Percentiles rank a stretch among this genome's conserved stretches.
phyloP scores from a whole-genome alignment of 2,113 vertebrate species.

The Progne subis region DNA sequence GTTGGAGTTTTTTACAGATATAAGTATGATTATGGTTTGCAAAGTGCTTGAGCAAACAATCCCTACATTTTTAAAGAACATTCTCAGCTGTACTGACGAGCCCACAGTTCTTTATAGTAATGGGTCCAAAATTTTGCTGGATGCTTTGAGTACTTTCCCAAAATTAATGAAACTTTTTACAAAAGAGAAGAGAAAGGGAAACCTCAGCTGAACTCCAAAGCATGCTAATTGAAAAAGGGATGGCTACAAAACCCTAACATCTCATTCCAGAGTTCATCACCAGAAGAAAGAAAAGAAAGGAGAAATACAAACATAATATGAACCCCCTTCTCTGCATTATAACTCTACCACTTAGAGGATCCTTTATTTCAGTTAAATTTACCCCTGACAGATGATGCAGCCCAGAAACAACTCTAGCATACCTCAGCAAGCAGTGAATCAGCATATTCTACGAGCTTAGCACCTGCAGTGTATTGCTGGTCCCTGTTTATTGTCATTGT shows the following conservation, averaged over 20 bases:
- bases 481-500: neutral
- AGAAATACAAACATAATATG: neutral
- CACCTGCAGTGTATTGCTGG: neutral
- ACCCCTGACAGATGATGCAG: neutral
- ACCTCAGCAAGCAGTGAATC: neutral
- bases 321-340: neutral
- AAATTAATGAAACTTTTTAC: neutral
- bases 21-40: neutral
- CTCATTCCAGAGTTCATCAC: neutral
- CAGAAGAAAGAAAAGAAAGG: neutral
- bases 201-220: neutral
- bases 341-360: neutral
- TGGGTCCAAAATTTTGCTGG: neutral
- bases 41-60: neutral
- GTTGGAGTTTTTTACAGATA: neutral
- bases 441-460: neutral
- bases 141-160: neutral
- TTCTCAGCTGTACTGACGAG: neutral
- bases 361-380: neutral
- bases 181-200: neutral
- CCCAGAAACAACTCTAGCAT: neutral
- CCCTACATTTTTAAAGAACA: neutral
- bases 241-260: neutral
- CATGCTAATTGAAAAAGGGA: neutral
- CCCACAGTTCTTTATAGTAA: neutral